Conservation (phyloP, 2,888 invertebrate genomes). For the Parnassius orleans region DNA sequence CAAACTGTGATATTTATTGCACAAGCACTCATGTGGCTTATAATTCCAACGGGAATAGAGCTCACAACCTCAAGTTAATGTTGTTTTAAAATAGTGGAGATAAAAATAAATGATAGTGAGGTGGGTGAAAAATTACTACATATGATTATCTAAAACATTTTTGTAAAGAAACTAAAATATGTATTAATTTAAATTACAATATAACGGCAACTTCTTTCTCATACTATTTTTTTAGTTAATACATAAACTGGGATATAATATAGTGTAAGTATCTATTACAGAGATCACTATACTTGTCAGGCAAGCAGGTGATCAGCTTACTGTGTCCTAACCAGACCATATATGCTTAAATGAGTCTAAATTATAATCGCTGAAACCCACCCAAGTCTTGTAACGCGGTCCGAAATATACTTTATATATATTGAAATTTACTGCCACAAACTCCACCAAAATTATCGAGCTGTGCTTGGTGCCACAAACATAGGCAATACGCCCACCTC, state of each 20-base stretch:
- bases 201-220: conserved; percentile 11
- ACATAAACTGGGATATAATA: background rate
- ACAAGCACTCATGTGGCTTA: conserved; percentile 82
- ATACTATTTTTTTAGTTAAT: conserved; percentile 3
- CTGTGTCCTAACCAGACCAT: conserved; percentile 43
- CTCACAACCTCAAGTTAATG: conserved; percentile 77
- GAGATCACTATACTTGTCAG: conserved; percentile 40
- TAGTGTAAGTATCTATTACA: conserved; percentile 16
- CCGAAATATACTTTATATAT: conserved; percentile 39
- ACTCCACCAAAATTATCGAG: conserved; percentile 65
- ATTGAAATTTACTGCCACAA: conserved; percentile 58
- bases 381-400: conserved; percentile 51
- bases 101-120: conserved; percentile 47
- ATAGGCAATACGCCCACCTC: conserved; percentile 81
- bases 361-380: conserved; percentile 48
- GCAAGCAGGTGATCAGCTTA: conserved; percentile 47
- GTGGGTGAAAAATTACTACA: conserved; percentile 50
- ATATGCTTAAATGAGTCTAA: conserved; percentile 34
- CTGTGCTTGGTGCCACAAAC: conserved; percentile 77
- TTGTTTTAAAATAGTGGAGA: conserved; percentile 66
- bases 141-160: conserved; percentile 14
- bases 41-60: conserved; percentile 78
- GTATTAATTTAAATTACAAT: conserved; percentile 3
- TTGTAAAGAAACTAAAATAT: conserved; percentile 17
- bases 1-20: conserved; percentile 83